Conservation (phyloP, 2,797 vertebrate genomes). For the Miichthys miiuy region DNA sequence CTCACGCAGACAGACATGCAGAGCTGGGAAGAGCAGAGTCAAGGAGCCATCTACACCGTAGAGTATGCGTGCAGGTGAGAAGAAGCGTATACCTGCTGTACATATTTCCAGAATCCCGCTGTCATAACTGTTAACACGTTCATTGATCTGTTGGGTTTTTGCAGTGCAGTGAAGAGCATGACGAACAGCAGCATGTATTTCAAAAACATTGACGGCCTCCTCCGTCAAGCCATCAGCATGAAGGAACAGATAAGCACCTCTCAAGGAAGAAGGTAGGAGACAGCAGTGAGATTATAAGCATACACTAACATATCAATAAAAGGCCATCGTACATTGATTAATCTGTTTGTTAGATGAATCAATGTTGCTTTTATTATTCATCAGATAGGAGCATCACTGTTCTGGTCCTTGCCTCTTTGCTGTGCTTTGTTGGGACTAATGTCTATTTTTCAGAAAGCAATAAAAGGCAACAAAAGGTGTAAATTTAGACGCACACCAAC, state of each 20-base stretch:
- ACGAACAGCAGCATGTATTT: constrained; percentile 94
- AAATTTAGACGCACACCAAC: not conserved
- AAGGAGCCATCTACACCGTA: constrained; percentile 96
- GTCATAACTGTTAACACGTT: not conserved
- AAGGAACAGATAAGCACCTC: constrained; percentile 90
- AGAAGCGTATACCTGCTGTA: not conserved
- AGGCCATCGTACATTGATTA: not conserved
- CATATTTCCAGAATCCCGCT: not conserved
- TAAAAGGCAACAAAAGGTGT: not conserved
- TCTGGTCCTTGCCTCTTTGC: not conserved
- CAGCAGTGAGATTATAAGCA: constrained; percentile 22
- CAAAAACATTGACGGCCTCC: constrained; percentile 93
- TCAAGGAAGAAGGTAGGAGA: constrained; percentile 92
- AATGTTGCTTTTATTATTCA: not conserved
- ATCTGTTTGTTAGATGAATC: not conserved
- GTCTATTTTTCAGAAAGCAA: not conserved
- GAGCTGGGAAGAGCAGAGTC: constrained; percentile 98
- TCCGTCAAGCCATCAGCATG: constrained; percentile 90
- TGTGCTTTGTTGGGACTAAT: not conserved
- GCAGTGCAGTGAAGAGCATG: constrained; percentile 96
- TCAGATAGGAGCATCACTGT: not conserved
- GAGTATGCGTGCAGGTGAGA: constrained; percentile 96
- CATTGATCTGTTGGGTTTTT: constrained; percentile 40
- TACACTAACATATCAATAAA: not conserved
- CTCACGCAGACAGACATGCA: constrained; percentile 95